Conservation (phyloP, 1,140 invertebrate genomes). For the Philotrypesis tridentata region DNA sequence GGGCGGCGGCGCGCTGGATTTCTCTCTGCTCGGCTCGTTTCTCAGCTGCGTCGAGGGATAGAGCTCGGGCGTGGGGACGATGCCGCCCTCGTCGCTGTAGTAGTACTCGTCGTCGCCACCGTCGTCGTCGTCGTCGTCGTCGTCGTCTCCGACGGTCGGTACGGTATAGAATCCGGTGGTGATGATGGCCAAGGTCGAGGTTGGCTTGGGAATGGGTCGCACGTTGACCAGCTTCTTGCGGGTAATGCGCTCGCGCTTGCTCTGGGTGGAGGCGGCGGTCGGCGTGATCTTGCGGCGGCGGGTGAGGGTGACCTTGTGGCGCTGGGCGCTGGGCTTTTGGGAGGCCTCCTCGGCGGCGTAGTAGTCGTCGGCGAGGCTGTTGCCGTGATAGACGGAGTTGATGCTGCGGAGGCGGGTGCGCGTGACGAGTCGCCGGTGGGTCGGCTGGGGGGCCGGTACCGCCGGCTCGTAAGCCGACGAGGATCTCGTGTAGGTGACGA, state of each 20-base stretch:
- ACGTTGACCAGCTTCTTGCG: slow-evolving; percentile 68
- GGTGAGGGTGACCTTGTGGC: slow-evolving; percentile 69
- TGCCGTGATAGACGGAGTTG: slow-evolving; percentile 46
- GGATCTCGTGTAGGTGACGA: slow-evolving; percentile 56
- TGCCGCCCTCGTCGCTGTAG: slow-evolving; percentile 46
- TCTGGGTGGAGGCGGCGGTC: slow-evolving; percentile 46
- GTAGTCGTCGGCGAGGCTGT: slow-evolving; percentile 49
- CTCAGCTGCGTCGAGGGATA: background rate
- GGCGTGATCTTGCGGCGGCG: slow-evolving; percentile 66
- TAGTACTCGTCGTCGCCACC: slow-evolving; percentile 51
- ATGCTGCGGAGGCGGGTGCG: slow-evolving; percentile 61
- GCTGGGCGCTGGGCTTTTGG: slow-evolving; percentile 48
- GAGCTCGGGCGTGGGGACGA: slow-evolving; percentile 28
- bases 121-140: slow-evolving; percentile 57
- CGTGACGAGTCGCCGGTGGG: slow-evolving; percentile 65
- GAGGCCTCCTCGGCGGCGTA: slow-evolving; percentile 35
- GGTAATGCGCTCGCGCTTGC: slow-evolving; percentile 60
- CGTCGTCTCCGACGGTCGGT: slow-evolving; percentile 55
- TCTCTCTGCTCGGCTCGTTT: background rate
- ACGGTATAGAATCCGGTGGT: slow-evolving; percentile 70
- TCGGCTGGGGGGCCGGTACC: slow-evolving; percentile 46
- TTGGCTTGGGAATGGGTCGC: slow-evolving; percentile 63
- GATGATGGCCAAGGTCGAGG: slow-evolving; percentile 67
- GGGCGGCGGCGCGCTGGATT: too few species aligned
- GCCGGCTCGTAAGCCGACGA: background rate